Evolutionary conservation across 2,113 vertebrate species (phyloP).

Genomic region (Furnarius figulus): DNA sequence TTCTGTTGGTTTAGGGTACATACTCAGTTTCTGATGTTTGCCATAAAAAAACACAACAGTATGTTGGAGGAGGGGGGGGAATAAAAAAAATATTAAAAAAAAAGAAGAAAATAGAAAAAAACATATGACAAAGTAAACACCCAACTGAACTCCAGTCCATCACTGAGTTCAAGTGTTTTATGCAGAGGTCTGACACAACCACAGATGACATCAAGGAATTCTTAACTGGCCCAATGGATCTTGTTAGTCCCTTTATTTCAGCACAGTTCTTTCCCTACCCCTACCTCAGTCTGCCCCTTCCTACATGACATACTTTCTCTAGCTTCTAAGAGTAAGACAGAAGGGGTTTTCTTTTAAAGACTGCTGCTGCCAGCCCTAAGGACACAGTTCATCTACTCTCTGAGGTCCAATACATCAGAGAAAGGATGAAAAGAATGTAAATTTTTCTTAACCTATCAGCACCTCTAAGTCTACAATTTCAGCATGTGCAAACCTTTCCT

Average conservation of each 20-base stretch:
- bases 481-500: background rate
- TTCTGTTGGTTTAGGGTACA: background rate
- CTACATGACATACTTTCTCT: background rate
- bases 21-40: background rate
- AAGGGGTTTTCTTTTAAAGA: background rate
- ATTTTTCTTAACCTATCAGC: background rate
- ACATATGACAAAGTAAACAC: accelerated
- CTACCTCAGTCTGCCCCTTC: background rate
- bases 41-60: background rate
- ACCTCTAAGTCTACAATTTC: background rate
- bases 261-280: background rate
- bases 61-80: too few relatives aligned
- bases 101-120: background rate
- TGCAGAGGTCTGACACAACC: background rate
- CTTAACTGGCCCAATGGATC: background rate
- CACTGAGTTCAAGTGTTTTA: background rate
- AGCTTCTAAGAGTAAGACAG: background rate
- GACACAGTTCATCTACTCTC: background rate
- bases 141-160: background rate
- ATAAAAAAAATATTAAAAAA: too few relatives aligned
- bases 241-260: background rate
- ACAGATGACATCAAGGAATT: background rate
- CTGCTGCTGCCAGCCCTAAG: background rate
- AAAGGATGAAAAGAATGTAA: background rate
- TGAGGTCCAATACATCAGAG: background rate